Evolutionary conservation across 2,888 invertebrate genomes (phyloP), one percentile per base, ranked within the genome.

Genomic region (Elysia crispata): DNA sequence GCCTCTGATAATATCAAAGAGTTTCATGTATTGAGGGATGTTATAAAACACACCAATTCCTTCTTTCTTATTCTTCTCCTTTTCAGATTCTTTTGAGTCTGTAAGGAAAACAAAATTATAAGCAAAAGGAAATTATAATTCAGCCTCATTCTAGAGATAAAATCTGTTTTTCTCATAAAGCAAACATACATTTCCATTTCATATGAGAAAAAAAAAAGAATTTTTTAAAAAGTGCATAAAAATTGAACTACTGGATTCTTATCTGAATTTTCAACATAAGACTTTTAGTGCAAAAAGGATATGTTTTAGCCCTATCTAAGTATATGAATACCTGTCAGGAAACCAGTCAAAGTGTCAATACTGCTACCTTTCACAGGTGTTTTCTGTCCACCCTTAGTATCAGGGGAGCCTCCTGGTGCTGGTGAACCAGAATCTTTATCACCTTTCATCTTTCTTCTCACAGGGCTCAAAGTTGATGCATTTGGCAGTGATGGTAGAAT

Each of bases 11-110:
- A 95, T 94, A 80, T 96, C 96, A 91, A 96, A 96, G 81, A 98
- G 94, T 92, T 95, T 96, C 93, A 96, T 94, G 91, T 97, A 98
- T 91, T 97, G 95, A 0, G 96, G 95, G 82, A 95, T 94, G 80
- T 90, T 90, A 82, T 92, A 90, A 85, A 93, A 93, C 30, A 90
- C 84, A 28, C 92, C 92, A 28, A 92, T 82, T 0, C 88, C 89
- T 50, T 91, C 91, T 80, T 91, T 91, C 83, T 86, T 90, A 67
- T 80, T 85, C 64, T 87, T 87, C 62, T 90, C 90, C 77, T 89
- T 90, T 41, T 91, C 91, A 13, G 83, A 84, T 72, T 90, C 90
- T 64, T 90, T 90, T n/a, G 88, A 89, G 49, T 92, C 91, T 88
- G 18, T 20, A 33, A 30, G 62, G 30, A 23, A 15, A 8, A 57